Percentiles rank a stretch among this genome's conserved stretches.
Evolutionary conservation across 2,797 vertebrate species (phyloP).

Genomic region (Sebastes minor): DNA sequence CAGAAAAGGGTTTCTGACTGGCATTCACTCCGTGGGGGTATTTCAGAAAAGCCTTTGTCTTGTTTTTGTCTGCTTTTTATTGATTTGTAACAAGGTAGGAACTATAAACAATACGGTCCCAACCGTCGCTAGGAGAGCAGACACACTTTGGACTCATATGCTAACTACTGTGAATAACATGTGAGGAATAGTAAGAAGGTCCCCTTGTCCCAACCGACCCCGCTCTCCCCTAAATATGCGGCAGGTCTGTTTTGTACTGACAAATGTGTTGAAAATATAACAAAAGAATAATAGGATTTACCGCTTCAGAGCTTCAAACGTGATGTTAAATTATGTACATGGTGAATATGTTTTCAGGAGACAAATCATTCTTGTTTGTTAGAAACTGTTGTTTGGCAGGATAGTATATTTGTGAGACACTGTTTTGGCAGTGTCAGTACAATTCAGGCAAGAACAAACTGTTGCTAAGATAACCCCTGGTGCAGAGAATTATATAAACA

Average conservation of each 20-base stretch:
- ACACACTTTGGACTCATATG: no score
- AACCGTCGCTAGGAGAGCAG: no score
- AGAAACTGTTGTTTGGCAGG: neutral
- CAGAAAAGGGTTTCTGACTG: no score
- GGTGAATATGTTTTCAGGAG: neutral
- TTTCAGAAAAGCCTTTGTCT: no score
- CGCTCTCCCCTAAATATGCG: neutral
- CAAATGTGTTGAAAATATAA: neutral
- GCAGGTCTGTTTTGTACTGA: neutral
- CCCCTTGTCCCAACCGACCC: no score
- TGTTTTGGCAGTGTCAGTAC: constrained; percentile 8
- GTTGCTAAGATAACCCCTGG: neutral
- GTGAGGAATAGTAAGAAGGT: no score
- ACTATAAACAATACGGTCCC: no score
- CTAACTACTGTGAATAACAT: no score
- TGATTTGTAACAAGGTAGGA: no score
- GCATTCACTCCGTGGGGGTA: no score
- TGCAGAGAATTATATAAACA: neutral
- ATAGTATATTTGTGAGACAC: neutral
- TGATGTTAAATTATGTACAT: neutral
- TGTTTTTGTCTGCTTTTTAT: no score
- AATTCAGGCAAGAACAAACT: constrained; percentile 15
- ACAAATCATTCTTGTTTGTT: neutral
- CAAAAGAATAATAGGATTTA: neutral
- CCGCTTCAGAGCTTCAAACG: neutral